phyloP scores from a whole-genome alignment of 2,797 vertebrate genomes.

The Cercopithecus petaurista region DNA sequence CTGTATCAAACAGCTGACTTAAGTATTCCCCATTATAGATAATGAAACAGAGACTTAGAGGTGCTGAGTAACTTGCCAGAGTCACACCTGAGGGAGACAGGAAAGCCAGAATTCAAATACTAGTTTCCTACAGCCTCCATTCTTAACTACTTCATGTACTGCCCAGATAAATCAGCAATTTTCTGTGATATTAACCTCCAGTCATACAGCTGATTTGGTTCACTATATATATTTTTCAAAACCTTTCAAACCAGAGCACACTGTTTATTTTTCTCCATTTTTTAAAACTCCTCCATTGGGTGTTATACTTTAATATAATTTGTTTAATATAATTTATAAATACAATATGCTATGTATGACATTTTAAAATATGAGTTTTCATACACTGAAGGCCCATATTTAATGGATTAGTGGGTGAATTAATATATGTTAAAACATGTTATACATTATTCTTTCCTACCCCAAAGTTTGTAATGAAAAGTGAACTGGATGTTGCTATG shows the following conservation, averaged over 20 bases:
- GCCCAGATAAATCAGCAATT: not conserved
- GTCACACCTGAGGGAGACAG: not conserved
- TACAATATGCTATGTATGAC: not conserved
- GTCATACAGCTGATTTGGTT: not conserved
- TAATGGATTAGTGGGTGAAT: no score
- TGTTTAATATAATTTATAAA: not conserved
- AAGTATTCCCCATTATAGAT: not conserved
- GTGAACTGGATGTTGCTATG: not conserved
- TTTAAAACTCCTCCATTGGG: not conserved
- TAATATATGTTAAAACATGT: not conserved
- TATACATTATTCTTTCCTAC: not conserved
- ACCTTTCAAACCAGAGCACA: slow-evolving; percentile 14
- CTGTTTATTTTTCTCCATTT: not conserved
- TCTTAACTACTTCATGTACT: not conserved
- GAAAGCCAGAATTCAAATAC: not conserved
- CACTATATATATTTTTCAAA: not conserved
- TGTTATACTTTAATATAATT: not conserved
- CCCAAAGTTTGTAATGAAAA: slow-evolving; percentile 17
- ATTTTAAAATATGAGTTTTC: no score
- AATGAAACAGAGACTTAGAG: not conserved
- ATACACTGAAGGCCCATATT: no score
- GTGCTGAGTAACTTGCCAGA: not conserved
- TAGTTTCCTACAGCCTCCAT: not conserved
- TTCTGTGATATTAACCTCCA: not conserved
- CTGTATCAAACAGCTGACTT: not conserved